Conservation (phyloP, 2,888 invertebrate species). For the Allolobophora icterica region DNA sequence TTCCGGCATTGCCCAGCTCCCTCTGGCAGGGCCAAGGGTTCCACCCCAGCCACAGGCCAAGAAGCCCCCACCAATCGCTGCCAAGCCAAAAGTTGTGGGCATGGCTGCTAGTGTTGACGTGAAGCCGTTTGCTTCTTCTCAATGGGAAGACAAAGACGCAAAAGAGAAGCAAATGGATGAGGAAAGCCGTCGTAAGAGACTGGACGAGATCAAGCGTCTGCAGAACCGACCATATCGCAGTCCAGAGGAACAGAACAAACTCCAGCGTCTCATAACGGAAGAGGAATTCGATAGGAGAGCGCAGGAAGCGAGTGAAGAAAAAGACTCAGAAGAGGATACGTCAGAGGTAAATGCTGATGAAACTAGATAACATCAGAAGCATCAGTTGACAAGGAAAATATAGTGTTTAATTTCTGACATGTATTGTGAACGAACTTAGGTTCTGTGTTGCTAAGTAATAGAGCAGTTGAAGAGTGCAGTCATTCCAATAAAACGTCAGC, state of each 20-base stretch:
- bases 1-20: not conserved
- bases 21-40: not conserved
- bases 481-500: too few species aligned
- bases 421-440: not conserved
- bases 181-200: conserved; percentile 44
- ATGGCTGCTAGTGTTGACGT: conserved; percentile 30
- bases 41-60: conserved; percentile 28
- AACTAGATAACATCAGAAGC: not conserved
- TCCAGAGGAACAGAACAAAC: conserved; percentile 58
- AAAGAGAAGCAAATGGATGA: conserved; percentile 46
- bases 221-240: conserved; percentile 68
- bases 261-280: conserved; percentile 77
- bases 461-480: too few species aligned
- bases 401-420: not conserved
- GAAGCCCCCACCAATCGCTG: conserved; percentile 45
- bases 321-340: conserved; percentile 57
- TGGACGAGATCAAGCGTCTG: conserved; percentile 70
- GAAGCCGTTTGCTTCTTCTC: conserved; percentile 63
- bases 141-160: conserved; percentile 77
- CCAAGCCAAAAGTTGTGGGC: conserved; percentile 42
- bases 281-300: conserved; percentile 91
- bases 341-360: not conserved
- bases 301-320: conserved; percentile 75
- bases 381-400: not conserved
- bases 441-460: too few species aligned